Conservation (phyloP, 2,113 vertebrate species). For the Elephantulus edwardii region DNA sequence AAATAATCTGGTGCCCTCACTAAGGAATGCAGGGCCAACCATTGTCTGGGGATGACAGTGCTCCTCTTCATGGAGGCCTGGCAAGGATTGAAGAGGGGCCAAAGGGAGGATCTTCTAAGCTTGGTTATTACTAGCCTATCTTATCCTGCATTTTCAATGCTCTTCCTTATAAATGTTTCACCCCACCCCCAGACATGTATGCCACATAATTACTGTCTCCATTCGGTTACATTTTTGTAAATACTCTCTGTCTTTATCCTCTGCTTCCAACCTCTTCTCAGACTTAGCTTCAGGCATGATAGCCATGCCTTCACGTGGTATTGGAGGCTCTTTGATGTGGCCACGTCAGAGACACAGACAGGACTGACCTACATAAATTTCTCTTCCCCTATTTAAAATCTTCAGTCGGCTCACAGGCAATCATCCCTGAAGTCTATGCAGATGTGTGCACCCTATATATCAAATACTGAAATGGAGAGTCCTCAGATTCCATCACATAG, state of each 20-base stretch:
- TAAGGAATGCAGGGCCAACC: not conserved
- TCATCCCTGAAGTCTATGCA: not conserved
- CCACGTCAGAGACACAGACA: not conserved
- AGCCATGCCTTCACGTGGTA: not conserved
- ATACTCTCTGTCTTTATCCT: not conserved
- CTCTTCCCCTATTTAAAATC: not conserved
- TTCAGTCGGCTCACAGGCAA: not conserved
- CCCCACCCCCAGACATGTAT: not conserved
- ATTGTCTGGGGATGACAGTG: no score
- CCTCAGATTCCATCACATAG: not conserved
- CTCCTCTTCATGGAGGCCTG: not conserved
- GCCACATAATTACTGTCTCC: not conserved
- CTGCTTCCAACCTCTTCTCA: not conserved
- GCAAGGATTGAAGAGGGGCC: not conserved
- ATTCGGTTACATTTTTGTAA: not conserved
- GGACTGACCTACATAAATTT: not conserved
- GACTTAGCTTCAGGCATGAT: not conserved
- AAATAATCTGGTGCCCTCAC: not conserved
- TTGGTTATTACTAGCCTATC: rapidly evolving
- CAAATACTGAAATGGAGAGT: not conserved
- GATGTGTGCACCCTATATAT: not conserved
- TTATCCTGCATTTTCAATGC: not conserved
- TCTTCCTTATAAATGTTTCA: not conserved
- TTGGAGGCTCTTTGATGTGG: not conserved
- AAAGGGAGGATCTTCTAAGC: rapidly evolving